phyloP scores from a whole-genome alignment of 2,797 vertebrate species.

The Sebastiscus albofasciatus region DNA sequence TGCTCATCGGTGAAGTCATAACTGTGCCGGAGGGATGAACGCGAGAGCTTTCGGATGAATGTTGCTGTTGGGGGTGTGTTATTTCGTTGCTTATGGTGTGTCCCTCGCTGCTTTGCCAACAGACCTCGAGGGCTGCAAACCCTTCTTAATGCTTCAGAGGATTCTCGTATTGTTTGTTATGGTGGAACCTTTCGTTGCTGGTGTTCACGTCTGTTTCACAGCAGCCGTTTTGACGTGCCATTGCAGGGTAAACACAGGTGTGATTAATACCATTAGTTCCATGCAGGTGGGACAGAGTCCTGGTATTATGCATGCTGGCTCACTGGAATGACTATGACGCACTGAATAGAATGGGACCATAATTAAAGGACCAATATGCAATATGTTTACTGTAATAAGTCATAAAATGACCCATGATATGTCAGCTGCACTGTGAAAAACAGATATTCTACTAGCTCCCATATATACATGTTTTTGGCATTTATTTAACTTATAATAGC shows the following conservation, averaged over 20 bases:
- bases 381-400: no score
- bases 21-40: neutral
- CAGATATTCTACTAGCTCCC: neutral
- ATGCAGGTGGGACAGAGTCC: no score
- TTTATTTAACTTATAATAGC: neutral
- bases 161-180: neutral
- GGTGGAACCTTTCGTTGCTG: neutral
- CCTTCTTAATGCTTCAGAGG: neutral
- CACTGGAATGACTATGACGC: no score
- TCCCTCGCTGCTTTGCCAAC: neutral
- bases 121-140: neutral
- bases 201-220: neutral
- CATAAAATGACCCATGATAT: no score
- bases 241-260: no score
- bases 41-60: fast-evolving
- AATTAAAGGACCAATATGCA: no score
- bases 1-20: neutral
- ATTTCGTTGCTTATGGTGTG: neutral
- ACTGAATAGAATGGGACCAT: no score
- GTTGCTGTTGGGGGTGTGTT: neutral
- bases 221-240: fast-evolving
- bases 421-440: no score
- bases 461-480: neutral
- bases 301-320: no score
- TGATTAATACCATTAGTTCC: no score